These are phyloP conservation scores for Eclectus roratus DNA, from an alignment of 2,113 vertebrate genomes.

Conservation along the genomic window DNA sequence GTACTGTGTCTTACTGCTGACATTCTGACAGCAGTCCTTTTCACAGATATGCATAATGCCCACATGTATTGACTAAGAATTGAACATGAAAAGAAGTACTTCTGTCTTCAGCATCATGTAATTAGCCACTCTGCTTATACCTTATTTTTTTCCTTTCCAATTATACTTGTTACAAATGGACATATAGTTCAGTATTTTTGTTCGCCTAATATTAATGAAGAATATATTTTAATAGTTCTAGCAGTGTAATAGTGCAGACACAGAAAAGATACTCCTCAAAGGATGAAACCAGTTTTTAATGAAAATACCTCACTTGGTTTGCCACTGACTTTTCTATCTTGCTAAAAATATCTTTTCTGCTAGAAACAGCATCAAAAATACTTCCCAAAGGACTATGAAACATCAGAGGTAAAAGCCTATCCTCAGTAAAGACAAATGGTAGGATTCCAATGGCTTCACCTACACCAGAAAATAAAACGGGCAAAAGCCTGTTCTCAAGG, in stretches of 20 bases:
- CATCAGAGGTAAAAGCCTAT: neutral
- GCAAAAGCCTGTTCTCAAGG: neutral
- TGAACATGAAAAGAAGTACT: neutral
- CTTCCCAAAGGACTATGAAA: neutral
- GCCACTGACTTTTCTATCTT: neutral
- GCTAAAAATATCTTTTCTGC: neutral
- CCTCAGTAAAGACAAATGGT: neutral
- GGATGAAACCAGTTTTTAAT: neutral
- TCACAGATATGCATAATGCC: rapidly evolving
- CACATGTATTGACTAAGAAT: neutral
- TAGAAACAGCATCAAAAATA: neutral
- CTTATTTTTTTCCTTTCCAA: neutral
- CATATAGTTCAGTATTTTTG: neutral
- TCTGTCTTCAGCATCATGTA: neutral
- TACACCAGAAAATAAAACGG: neutral
- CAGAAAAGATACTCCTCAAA: neutral
- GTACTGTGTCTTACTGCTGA: neutral
- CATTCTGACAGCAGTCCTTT: neutral
- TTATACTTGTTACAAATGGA: neutral
- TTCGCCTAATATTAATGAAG: neutral
- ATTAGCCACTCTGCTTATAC: neutral
- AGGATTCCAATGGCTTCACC: neutral
- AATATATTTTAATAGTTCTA: neutral
- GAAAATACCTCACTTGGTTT: neutral
- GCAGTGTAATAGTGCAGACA: neutral